Conservation (phyloP, 1,140 invertebrate species). For the Bombus haemorrhoidalis region DNA sequence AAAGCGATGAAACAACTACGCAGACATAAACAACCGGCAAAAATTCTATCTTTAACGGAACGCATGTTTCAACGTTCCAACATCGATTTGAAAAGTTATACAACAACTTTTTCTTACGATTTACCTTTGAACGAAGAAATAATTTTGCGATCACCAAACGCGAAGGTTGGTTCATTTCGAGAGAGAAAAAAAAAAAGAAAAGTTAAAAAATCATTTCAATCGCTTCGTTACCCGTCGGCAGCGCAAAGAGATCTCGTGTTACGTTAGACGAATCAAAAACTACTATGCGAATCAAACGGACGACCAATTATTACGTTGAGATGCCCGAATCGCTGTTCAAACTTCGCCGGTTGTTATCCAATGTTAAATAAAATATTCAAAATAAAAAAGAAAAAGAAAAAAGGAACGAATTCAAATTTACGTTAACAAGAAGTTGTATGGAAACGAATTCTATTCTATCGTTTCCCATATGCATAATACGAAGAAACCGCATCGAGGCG, state of each 20-base stretch:
- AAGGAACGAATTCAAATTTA: background rate
- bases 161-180: no score
- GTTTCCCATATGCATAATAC: no score
- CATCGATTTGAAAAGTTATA: background rate
- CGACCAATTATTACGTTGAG: constrained; percentile 10
- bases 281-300: background rate
- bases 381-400: no score
- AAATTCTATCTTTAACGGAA: background rate
- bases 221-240: constrained; percentile 9
- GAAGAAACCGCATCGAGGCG: background rate
- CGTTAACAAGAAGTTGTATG: background rate
- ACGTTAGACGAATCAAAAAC: constrained; percentile 10
- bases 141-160: background rate
- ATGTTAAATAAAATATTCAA: background rate
- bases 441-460: background rate
- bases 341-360: background rate
- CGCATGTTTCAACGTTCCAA: background rate
- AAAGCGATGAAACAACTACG: background rate
- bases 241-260: constrained; percentile 12
- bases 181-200: no score
- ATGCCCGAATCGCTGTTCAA: background rate
- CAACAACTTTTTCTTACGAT: no score
- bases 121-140: background rate
- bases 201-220: constrained; percentile 14
- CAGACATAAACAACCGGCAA: background rate